Percentiles rank a stretch among this genome's conserved stretches.
Conservation (phyloP, 2,888 invertebrate genomes). For the Lithophane leautieri region DNA sequence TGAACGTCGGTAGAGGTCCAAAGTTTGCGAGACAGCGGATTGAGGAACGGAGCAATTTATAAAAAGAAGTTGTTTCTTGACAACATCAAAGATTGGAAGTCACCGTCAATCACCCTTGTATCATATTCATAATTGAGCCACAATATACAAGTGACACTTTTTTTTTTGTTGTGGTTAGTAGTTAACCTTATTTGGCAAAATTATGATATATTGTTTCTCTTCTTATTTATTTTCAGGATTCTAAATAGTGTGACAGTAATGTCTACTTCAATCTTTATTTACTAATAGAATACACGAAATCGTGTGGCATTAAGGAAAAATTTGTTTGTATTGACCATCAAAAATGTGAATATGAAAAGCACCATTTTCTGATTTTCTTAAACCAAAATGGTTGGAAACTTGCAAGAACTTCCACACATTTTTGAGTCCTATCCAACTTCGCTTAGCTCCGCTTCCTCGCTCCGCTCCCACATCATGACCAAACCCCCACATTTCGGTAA, state of each 20-base stretch:
- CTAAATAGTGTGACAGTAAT: neutral
- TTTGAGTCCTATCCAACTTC: neutral
- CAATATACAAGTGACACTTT: neutral
- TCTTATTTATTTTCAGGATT: neutral
- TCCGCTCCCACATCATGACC: constrained; percentile 42
- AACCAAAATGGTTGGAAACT: neutral
- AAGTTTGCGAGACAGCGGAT: constrained; percentile 23
- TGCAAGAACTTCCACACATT: too few relatives aligned
- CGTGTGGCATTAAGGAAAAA: neutral
- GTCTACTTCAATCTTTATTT: neutral
- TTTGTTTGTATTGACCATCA: neutral
- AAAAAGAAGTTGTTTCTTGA: neutral
- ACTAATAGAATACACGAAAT: neutral
- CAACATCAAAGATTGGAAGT: too few relatives aligned
- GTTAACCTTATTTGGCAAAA: neutral
- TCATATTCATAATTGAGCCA: neutral
- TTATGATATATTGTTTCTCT: neutral
- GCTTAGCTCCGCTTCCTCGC: constrained; percentile 22
- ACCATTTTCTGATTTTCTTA: neutral
- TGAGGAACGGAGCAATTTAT: neutral
- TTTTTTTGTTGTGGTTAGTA: too few relatives aligned
- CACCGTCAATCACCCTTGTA: too few relatives aligned
- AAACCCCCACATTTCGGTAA: constrained; percentile 64
- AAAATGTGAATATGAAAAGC: neutral
- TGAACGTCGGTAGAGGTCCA: constrained; percentile 14